These are phyloP conservation scores for Anthopleura sola DNA, from an alignment of 64 coral and sea anemone genomes.

Conservation along the genomic window DNA sequence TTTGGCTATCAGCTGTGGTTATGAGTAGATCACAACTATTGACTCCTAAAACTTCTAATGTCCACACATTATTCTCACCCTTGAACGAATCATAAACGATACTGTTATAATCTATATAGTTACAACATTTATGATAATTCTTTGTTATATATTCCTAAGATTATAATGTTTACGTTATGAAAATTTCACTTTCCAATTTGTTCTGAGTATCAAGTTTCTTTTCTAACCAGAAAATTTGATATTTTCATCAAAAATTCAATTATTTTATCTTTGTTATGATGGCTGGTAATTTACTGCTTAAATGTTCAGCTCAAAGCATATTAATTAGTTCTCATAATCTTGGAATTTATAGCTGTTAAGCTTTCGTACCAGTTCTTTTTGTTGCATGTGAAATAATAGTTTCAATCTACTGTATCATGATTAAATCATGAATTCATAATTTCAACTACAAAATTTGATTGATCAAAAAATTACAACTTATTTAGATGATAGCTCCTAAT, in stretches of 20 bases:
- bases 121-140: neutral
- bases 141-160: neutral
- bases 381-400: neutral
- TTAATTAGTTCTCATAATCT: neutral
- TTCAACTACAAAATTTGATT: slow-evolving; percentile 2
- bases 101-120: neutral
- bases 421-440: neutral
- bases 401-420: neutral
- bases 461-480: neutral
- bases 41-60: neutral
- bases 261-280: neutral
- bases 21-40: neutral
- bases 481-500: neutral
- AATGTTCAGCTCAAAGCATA: neutral
- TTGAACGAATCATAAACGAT: too few species aligned
- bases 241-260: neutral
- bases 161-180: neutral
- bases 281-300: neutral
- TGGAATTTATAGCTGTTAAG: neutral
- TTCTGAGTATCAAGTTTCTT: neutral
- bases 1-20: neutral
- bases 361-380: neutral
- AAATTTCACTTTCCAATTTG: neutral
- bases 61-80: too few species aligned
- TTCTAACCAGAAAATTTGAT: neutral